Evolutionary conservation across 2,113 vertebrate genomes (phyloP), one percentile per base, ranked within the genome.

Genomic region (Syngnathus typhle): DNA sequence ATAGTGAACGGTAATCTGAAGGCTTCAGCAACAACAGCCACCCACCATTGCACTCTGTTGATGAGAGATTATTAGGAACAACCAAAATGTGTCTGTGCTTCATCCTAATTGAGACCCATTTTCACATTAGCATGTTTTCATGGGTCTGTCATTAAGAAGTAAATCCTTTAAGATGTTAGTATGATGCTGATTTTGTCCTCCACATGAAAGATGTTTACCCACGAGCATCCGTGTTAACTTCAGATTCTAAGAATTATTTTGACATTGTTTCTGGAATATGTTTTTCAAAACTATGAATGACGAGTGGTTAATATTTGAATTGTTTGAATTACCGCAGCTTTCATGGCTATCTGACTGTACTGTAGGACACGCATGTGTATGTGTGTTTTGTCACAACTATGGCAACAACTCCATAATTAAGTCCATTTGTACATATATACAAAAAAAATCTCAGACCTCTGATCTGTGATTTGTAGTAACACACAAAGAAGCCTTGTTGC

Each of bases 391-490:
- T 12, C 52, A 60, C 56, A 60, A 60, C 36, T 63, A 51, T 32
- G 37, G 44, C 38, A 60, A 16, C 8, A 41, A 37, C 4, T 19
- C 11, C n/a, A 37, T 65, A 66, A 72, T 69, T 52, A 47, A 51
- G 68, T 49, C 60, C 60, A 71, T 60, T 59, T 58, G 55, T 58
- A 36, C 5, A 58, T 16, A 36, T 13, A 58, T 27, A 58, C 11
- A 12, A 65, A 16, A 65, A 66, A 61, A 27, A 60, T 39, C 1
- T 7, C 18, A 60, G 5, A 64, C 21, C 7, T 4, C 6, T 58
- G 55, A 32, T 58, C 55, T 36, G 60, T 79, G 51, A 64, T 75
- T 83, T 19, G 39, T 51, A 71, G 55, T 5, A 55, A 65, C 66
- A 46, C 15, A n/a, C 37, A 41, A 19, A 58, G 47, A 49, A 65